phyloP scores from a whole-genome alignment of 2,888 invertebrate genomes.

The Drosophila eohydei region DNA sequence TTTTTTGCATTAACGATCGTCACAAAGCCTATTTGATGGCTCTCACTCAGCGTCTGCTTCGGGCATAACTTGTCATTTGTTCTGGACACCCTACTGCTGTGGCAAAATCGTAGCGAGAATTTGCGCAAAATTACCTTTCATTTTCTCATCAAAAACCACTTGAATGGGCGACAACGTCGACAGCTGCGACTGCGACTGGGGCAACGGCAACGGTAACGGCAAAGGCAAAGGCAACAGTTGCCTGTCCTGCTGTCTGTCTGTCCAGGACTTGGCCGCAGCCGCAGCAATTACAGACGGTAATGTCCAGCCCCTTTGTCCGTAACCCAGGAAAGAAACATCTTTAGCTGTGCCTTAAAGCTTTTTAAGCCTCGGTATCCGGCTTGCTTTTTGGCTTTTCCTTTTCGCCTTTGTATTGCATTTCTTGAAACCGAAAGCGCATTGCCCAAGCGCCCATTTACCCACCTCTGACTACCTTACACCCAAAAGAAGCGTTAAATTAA shows the following conservation, averaged over 20 bases:
- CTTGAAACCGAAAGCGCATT: constrained; percentile 76
- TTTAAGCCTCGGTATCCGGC: constrained; percentile 67
- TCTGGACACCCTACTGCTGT: constrained; percentile 56
- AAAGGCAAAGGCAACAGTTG: constrained; percentile 41
- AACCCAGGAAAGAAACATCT: constrained; percentile 30
- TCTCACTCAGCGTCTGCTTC: constrained; percentile 47
- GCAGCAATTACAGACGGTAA: constrained; percentile 75
- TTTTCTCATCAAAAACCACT: constrained; percentile 84
- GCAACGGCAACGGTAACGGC: not conserved
- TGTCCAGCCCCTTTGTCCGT: constrained; percentile 52
- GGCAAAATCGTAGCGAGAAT: constrained; percentile 62
- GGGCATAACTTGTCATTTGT: constrained; percentile 80
- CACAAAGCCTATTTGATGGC: constrained; percentile 65
- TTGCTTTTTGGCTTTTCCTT: constrained; percentile 42
- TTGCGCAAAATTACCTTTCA: constrained; percentile 84
- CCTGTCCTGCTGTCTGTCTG: constrained; percentile 22
- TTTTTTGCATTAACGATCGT: constrained; percentile 56
- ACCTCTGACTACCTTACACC: constrained; percentile 12
- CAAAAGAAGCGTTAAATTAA: constrained; percentile 83
- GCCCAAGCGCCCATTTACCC: constrained; percentile 21
- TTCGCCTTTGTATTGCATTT: constrained; percentile 64
- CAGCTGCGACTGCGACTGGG: constrained; percentile 13
- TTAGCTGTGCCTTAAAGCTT: constrained; percentile 65
- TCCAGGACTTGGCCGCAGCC: constrained; percentile 58
- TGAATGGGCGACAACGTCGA: constrained; percentile 68